Base-by-base conservation (phyloP, 2,797 vertebrate species). In the Lacerta agilis region DNA sequence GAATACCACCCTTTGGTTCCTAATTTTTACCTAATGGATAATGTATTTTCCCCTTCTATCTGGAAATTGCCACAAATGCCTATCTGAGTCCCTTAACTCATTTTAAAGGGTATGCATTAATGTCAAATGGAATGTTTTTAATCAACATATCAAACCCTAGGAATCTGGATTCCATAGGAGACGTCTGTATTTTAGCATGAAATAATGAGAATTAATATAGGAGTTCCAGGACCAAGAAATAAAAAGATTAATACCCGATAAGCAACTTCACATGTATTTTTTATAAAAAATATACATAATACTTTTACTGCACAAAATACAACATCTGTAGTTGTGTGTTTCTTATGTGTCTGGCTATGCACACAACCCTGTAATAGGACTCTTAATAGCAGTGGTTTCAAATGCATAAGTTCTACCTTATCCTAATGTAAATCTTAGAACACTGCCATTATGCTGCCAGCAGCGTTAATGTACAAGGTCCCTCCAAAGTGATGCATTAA, bases 401-500 rank as follows among this genome's bases (percentile, higher is more conserved):
- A 86, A 1, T 82, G 66, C 64, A 82, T 84, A 93, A 87, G 61
- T 80, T 18, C 33, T 6, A 1, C 33, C 25, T 91, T 85, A 79
- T 92, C 64, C 83, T 88, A 64, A 67, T 25, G 71, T 79, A 86
- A n/a, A 64, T 87, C 77, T 92, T 89, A 83, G 66, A 85, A 27
- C 73, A 1, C 20, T 45, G 76, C 61, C 79, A 84, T 85, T 77
- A 83, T 71, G 5, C 66, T 92, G 88, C 89, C 89, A 89, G 82
- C 81, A 87, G 67, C 1, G 0, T 36, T 92, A 93, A 27, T 41
- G 67, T 78, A 90, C 1, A 0, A 73, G 89, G 91, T 91, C 73
- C 87, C 11, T 72, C 75, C 82, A 94, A 94, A 43, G 45, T 55
- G 27, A 88, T 1, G 1, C 77, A 88, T 95, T 88, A 83, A 94